Evolutionary conservation across 2,888 invertebrate genomes (phyloP), one percentile per base, ranked within the genome.

Genomic region (Ichneumoninae sp.): DNA sequence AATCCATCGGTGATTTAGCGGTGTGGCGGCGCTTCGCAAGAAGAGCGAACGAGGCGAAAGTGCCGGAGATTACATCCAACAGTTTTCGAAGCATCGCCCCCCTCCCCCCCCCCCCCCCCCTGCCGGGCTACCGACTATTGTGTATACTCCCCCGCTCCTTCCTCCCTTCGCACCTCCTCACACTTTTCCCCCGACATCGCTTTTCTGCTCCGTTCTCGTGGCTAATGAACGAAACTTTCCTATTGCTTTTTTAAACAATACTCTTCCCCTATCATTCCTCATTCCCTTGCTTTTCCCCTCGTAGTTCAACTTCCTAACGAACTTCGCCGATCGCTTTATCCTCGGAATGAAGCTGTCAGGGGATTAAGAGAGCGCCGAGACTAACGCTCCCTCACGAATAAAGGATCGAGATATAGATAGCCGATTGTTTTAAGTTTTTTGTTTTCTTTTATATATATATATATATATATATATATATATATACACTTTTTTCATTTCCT

Each of bases 161-260:
- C 69, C 60, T 19, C 75, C 54, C 54, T 70, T 47, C 30, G 62
- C 71, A 36, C 62, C 69, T 74, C 71, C 54, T 44, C 70, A 62
- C 62, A 60, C 77, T 60, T 65, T 69, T 50, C 65, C 44, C 44
- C 16, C 68, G 50, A 65, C 50, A 65, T 50, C 75, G 26, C 60
- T 71, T 60, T 66, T 76, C 76, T 57, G 68, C 60, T 47, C 82
- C 84, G 84, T 87, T 74, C 83, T 80, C 81, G 82, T 86, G 78
- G 80, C 85, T 90, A 89, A 89, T 89, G 88, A 90, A 89, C 86
- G 72, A 86, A 90, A 90, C 89, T 89, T 90, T 89, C 80, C 85
- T 89, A 89, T 90, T 89, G 88, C 88, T 89, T 90, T 89, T 90
- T 89, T 88, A 88, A 89, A 88, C 89, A 89, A 89, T 90, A 84